Conservation (phyloP, 2,113 vertebrate genomes). For the Pogonocichla stellata region DNA sequence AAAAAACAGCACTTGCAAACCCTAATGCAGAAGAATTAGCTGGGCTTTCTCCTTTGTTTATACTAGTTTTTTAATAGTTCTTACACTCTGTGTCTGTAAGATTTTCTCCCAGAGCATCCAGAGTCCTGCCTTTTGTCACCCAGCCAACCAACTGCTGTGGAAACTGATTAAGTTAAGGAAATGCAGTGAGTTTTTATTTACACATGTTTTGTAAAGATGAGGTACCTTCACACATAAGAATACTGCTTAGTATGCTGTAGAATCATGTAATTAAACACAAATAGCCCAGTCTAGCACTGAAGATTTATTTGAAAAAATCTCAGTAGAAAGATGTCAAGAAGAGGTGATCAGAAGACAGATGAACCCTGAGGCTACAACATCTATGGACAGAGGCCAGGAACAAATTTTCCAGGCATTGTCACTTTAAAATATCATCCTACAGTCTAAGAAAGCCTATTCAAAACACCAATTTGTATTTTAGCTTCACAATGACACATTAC, state of each 20-base stretch:
- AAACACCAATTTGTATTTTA: neutral
- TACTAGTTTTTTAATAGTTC: neutral
- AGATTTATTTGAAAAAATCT: neutral
- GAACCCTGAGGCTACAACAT: neutral
- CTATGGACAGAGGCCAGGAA: neutral
- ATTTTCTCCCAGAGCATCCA: neutral
- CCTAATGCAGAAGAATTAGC: neutral
- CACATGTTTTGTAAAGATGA: neutral
- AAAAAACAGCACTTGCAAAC: neutral
- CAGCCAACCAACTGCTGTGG: neutral
- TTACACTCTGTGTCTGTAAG: neutral
- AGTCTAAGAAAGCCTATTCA: neutral
- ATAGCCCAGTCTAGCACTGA: neutral
- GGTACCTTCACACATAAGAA: neutral
- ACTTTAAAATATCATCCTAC: constrained; percentile 22
- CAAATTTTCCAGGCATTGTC: neutral
- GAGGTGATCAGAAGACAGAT: neutral
- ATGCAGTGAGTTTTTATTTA: rapidly evolving
- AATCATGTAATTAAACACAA: neutral
- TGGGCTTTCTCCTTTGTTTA: neutral
- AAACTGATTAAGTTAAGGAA: neutral
- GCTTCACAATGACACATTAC: neutral
- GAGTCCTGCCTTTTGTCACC: neutral
- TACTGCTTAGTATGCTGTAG: neutral
- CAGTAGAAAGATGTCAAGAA: neutral